Percentiles rank a stretch among this genome's conserved stretches.
Conservation (phyloP, 2,113 vertebrate genomes). For the Todiramphus chloris region DNA sequence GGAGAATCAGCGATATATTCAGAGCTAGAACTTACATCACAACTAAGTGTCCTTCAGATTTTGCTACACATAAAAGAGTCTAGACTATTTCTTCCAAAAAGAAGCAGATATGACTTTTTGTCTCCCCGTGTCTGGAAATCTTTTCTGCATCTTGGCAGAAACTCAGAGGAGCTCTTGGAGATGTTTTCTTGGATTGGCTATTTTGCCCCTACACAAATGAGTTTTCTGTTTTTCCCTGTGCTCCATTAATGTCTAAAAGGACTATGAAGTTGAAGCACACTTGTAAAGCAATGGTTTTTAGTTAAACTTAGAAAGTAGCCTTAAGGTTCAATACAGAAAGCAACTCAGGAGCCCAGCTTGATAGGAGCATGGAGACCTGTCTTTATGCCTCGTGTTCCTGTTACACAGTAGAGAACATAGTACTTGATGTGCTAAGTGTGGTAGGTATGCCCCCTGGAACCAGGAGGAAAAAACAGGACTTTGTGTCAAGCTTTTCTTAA, state of each 20-base stretch:
- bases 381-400: accelerated
- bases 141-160: not conserved
- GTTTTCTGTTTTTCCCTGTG: not conserved
- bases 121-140: not conserved
- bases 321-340: not conserved
- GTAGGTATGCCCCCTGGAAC: not conserved
- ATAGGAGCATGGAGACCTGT: not conserved
- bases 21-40: not conserved
- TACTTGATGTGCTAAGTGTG: not conserved
- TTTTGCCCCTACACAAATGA: accelerated
- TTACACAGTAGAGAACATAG: not conserved
- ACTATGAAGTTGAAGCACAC: not conserved
- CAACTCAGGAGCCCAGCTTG: not conserved
- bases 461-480: not conserved
- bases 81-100: not conserved
- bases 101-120: not conserved
- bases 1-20: not conserved
- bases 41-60: not conserved
- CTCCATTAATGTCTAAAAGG: not conserved
- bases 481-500: not conserved
- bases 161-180: not conserved
- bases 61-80: not conserved
- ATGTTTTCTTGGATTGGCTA: not conserved
- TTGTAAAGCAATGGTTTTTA: not conserved
- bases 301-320: not conserved